Percentiles rank a stretch among this genome's conserved stretches.
phyloP scores from a whole-genome alignment of 2,888 invertebrate species.

The Cosmia trapezina region DNA sequence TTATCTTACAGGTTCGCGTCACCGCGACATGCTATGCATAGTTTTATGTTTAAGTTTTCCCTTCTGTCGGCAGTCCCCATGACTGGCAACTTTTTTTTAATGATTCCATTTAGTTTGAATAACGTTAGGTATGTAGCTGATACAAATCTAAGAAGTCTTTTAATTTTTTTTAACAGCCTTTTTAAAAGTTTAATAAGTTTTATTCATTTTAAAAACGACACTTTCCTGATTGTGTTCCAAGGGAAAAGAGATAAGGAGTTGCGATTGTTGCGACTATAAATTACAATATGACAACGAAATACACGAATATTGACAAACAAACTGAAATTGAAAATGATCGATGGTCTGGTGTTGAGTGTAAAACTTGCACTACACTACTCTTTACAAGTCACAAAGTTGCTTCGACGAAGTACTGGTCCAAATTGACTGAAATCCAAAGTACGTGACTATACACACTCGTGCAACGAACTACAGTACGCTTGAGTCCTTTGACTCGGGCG shows the following conservation, averaged over 20 bases:
- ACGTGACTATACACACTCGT: no score
- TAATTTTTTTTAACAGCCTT: neutral
- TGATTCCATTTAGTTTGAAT: neutral
- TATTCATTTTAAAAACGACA: neutral
- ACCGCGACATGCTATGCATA: no score
- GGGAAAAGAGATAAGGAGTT: neutral
- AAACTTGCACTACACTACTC: no score
- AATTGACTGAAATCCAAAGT: no score
- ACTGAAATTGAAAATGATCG: neutral
- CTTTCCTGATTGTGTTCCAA: conserved; percentile 2
- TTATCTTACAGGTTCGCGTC: no score
- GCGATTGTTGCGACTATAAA: neutral
- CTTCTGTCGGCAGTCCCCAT: no score
- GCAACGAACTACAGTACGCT: no score
- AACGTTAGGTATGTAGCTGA: neutral
- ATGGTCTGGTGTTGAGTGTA: neutral
- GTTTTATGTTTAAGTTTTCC: no score
- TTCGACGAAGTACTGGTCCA: no score
- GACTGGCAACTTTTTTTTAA: no score
- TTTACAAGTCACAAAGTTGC: no score
- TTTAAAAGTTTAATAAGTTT: neutral
- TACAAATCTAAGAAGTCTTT: neutral
- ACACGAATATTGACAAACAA: neutral
- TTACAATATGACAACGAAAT: neutral
- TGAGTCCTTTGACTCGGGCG: no score